Evolutionary conservation across 1,140 invertebrate species (phyloP), one percentile per base, ranked within the genome.

Genomic region (Stenopsyche tienmushanensis): DNA sequence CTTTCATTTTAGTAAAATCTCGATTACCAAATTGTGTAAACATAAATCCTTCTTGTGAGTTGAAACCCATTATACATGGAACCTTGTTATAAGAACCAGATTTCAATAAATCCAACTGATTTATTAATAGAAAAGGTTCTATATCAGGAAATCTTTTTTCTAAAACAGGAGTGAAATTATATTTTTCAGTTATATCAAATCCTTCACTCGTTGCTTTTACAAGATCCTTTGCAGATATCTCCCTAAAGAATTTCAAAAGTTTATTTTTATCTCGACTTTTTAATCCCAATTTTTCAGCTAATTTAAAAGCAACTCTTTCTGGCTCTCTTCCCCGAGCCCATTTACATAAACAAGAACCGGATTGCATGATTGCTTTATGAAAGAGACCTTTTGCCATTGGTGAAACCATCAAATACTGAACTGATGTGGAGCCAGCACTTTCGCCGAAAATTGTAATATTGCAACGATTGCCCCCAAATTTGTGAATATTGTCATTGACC

Each of bases 291-390:
- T 60, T 60, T 47, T 60, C 24, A 25, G 24, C 57, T 25, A 60
- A 9, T 25, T 10, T n/a, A 18, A 60, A 26, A 3, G 57, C 57
- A 25, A 21, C 15, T 42, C 9, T n/a, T 21, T 25, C 20, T 9
- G 57, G 57, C 5, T 47, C 13, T 7, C 24, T 47, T 60, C 47
- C 21, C 9, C 7, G 10, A 3, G 42, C 8, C 57, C 57, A 60
- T n/a, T 26, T 15, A 47, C 44, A 25, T 15, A 60, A 2, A 41
- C 29, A 41, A 13, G 42, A 42, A 2, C 85, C 85, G 65, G 84
- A 86, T 75, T 86, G 84, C 0, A 78, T 60, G 24, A 88, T 87
- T 0, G 80, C 83, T 72, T 82, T 84, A 67, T 85, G 81, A 59
- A 86, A 81, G 9, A 86, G 71, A 13, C 83, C 83, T 76, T 72